Evolutionary conservation across 2,888 invertebrate genomes (phyloP), one percentile per base, ranked within the genome.

Genomic region (Drosophila pseudotalamancana): DNA sequence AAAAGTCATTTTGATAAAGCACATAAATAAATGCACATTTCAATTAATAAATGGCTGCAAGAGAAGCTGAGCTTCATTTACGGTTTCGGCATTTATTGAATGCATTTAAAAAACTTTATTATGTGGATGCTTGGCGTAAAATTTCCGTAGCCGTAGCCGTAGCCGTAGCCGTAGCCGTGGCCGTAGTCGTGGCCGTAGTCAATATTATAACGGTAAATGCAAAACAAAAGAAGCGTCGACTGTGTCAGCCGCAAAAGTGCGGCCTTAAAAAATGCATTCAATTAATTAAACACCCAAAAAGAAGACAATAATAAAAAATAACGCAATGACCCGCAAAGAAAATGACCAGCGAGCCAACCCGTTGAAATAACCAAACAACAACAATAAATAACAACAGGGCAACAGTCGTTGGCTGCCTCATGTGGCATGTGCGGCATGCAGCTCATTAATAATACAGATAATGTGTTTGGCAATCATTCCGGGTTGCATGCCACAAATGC

Each of bases 281-380:
- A 82, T 87, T 82, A 82, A 82, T 82, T 85, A 87, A 87, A 79
- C 79, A 79, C 80, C 83, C 66, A 55, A 85, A 78, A 69, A 57
- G 60, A 45, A 75, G 60, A 64, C 60, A 55, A 66, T 57, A 61
- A 82, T 57, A 67, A 73, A 66, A 69, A 67, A 73, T 64, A 69
- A 62, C 48, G 59, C 67, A 61, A 39, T 54, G 71, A 27, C 18
- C 49, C 51, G 55, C 56, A 39, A 61, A 62, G 46, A 54, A 62
- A 70, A 48, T 57, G 55, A 39, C 27, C 49, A 61, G n/a, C 14
- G 29, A 29, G 43, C 23, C 14, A 23, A 12, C 5, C 23, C 35
- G 34, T 43, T 42, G 25, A 57, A 42, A 59, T 29, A 27, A 19
- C 43, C 51, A n/a, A 35, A 29, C 42, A 34, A 21, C 3, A 48